Percentiles rank a stretch among this genome's conserved stretches.
Conservation (phyloP, 1,140 invertebrate species). For the Drosophila grimshawi region DNA sequence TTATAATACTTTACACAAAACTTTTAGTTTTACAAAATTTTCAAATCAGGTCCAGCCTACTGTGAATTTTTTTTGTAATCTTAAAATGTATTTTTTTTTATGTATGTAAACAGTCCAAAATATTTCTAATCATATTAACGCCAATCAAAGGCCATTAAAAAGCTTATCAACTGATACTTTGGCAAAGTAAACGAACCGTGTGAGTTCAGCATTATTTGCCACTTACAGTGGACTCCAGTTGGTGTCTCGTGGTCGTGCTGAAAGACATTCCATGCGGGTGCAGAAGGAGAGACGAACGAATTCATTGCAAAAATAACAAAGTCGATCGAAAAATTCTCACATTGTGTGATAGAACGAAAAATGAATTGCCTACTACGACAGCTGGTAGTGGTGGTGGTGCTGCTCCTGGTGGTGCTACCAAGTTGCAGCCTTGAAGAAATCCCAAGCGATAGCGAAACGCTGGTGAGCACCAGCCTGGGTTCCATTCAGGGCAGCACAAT, state of each 20-base stretch:
- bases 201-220: slow-evolving; percentile 22
- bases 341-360: slow-evolving; percentile 19
- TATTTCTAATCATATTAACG: slow-evolving; percentile 15
- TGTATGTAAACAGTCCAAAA: slow-evolving; percentile 9
- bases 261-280: slow-evolving; percentile 57
- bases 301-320: slow-evolving; percentile 44
- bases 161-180: slow-evolving; percentile 19
- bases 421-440: neutral
- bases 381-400: slow-evolving; percentile 4
- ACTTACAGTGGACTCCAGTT: slow-evolving; percentile 27
- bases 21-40: too few relatives aligned
- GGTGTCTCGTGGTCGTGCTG: neutral
- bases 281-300: slow-evolving; percentile 13
- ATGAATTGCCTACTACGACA: slow-evolving; percentile 23
- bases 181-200: slow-evolving; percentile 45
- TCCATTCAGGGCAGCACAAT: slow-evolving; percentile 82
- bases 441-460: slow-evolving; percentile 3
- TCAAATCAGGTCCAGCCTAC: slow-evolving; percentile 6
- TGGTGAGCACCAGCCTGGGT: slow-evolving; percentile 83
- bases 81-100: neutral
- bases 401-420: slow-evolving; percentile 19
- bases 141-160: slow-evolving; percentile 41
- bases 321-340: slow-evolving; percentile 33
- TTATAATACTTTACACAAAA: too few relatives aligned
- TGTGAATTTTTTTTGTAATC: neutral